phyloP scores from a whole-genome alignment of 2,797 vertebrate species.

The Mustela erminea region DNA sequence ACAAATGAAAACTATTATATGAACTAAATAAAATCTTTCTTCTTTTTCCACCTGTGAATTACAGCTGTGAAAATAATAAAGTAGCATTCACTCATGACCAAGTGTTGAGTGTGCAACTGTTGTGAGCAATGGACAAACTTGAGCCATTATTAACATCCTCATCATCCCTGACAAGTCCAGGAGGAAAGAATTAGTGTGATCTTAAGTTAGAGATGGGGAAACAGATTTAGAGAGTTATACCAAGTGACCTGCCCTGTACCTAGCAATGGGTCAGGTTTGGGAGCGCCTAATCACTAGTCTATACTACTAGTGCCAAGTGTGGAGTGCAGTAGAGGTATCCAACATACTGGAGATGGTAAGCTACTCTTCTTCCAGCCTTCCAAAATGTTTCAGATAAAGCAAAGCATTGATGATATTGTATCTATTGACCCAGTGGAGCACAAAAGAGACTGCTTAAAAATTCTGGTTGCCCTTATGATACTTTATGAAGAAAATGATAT shows the following conservation, averaged over 20 bases:
- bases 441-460: neutral
- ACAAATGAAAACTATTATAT: neutral
- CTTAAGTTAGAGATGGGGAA: neutral
- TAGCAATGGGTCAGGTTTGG: neutral
- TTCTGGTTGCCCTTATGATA: neutral
- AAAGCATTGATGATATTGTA: neutral
- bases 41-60: neutral
- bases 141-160: neutral
- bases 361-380: neutral
- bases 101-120: neutral
- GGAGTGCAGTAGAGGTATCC: neutral
- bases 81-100: neutral
- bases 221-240: neutral
- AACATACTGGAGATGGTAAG: neutral
- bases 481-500: neutral
- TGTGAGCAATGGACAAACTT: neutral
- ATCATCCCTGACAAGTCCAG: neutral
- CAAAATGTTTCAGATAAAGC: neutral
- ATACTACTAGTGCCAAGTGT: neutral
- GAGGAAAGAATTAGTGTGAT: neutral
- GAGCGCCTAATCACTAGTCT: too few species aligned
- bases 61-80: neutral
- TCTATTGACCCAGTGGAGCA: neutral
- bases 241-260: neutral
- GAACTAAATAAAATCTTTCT: neutral